These are phyloP conservation scores for Scelioninae gen. 2 DNA, from an alignment of 2,888 invertebrate species.

Conservation along the genomic window DNA sequence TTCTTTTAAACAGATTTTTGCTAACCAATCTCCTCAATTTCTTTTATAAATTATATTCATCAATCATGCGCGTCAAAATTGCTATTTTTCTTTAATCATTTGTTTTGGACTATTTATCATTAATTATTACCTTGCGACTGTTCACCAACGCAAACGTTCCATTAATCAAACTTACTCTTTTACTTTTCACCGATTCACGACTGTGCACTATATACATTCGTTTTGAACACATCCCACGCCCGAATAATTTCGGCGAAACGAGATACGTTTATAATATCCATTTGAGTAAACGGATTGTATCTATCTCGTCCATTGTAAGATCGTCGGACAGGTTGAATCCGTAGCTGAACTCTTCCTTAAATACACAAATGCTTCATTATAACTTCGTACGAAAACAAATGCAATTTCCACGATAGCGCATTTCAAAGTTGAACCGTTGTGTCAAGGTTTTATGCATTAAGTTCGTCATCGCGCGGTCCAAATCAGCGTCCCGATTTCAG, in stretches of 20 bases:
- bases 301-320: slow-evolving; percentile 18
- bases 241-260: slow-evolving; percentile 1
- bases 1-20: no score
- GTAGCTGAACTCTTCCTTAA: slow-evolving; percentile 22
- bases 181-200: neutral
- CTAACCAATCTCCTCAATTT: no score
- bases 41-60: no score
- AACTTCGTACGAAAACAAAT: slow-evolving; percentile 32
- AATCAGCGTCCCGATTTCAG: neutral
- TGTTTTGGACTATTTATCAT: no score
- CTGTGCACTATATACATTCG: neutral
- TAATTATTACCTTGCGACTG: no score
- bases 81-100: no score
- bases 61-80: no score
- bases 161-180: neutral
- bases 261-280: slow-evolving; percentile 15
- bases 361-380: slow-evolving; percentile 34
- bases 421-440: slow-evolving; percentile 23
- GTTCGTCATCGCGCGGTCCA: neutral
- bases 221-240: neutral
- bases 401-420: slow-evolving; percentile 13
- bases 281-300: slow-evolving; percentile 17
- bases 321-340: slow-evolving; percentile 12
- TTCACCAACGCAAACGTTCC: no score
- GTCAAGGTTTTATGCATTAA: slow-evolving; percentile 25